These are phyloP conservation scores for Andricus grossulariae DNA, from an alignment of 1,140 invertebrate genomes.

Conservation along the genomic window DNA sequence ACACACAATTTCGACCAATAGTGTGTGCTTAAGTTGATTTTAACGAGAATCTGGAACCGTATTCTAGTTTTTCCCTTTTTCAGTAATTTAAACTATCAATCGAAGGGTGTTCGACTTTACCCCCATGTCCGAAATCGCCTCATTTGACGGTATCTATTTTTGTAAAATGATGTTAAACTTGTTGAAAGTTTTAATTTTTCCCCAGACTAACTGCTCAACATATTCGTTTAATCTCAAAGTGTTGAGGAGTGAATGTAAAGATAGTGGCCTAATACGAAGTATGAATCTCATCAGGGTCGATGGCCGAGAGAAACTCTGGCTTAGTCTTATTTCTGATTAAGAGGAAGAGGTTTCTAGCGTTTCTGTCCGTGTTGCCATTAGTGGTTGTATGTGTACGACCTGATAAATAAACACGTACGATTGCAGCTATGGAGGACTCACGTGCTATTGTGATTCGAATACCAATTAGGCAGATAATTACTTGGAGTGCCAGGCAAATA, in stretches of 20 bases:
- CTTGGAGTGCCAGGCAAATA: conserved; percentile 39
- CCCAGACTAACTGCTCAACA: no score
- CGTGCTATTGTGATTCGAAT: conserved; percentile 35
- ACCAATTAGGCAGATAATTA: conserved; percentile 45
- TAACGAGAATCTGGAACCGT: no score
- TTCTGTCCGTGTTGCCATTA: conserved; percentile 27
- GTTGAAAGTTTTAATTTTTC: no score
- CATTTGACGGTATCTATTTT: no score
- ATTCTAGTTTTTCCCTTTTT: no score
- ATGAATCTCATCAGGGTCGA: background rate
- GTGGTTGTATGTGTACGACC: background rate
- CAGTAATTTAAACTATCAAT: no score
- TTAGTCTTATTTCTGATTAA: conserved; percentile 20
- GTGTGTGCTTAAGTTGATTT: no score
- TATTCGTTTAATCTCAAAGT: no score
- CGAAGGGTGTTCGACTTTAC: no score
- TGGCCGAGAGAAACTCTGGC: background rate
- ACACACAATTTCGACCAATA: no score
- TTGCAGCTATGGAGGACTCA: conserved; percentile 21
- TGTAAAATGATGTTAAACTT: no score
- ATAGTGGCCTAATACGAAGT: background rate
- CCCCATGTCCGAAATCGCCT: no score
- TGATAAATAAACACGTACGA: conserved; percentile 39
- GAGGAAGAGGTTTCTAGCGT: conserved; percentile 2
- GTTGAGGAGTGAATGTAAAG: background rate